These are phyloP conservation scores for Pseudococcus longispinus DNA, from an alignment of 2,888 invertebrate species.

Conservation along the genomic window DNA sequence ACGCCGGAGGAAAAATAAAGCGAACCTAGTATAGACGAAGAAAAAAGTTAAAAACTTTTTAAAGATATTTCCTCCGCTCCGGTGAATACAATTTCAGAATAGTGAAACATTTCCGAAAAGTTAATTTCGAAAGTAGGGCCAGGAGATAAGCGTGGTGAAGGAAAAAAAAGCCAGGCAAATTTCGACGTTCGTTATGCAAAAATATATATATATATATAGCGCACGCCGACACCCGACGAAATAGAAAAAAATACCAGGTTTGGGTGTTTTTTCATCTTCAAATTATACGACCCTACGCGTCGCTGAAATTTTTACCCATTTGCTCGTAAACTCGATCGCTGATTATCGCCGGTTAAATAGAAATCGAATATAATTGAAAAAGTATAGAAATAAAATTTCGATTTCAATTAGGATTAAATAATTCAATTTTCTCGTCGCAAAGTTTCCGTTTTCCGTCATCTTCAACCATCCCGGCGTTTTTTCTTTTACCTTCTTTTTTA, in stretches of 20 bases:
- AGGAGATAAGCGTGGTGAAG: background rate
- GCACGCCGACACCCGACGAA: background rate
- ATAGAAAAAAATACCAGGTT: conserved; percentile 27
- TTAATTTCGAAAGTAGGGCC: conserved; percentile 42
- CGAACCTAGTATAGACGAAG: conserved; percentile 3
- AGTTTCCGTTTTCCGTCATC: conserved; percentile 22
- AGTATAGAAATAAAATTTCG: conserved; percentile 4
- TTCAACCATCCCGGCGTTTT: background rate
- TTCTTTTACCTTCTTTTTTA: background rate
- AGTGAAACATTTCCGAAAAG: conserved; percentile 45
- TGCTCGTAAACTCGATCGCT: conserved; percentile 4
- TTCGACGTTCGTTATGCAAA: conserved; percentile 37
- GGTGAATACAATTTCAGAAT: conserved; percentile 32
- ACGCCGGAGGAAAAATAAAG: conserved; percentile 25
- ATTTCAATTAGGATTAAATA: conserved; percentile 41
- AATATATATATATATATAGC: background rate
- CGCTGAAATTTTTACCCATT: background rate
- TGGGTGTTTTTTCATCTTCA: background rate
- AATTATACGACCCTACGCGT: conserved; percentile 6
- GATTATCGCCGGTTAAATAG: conserved; percentile 26
- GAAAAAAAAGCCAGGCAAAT: background rate
- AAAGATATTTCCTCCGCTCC: conserved; percentile 43
- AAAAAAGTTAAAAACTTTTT: conserved; percentile 15
- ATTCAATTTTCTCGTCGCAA: conserved; percentile 13
- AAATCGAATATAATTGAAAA: conserved; percentile 35